Base-by-base conservation (phyloP, 1,140 invertebrate species). In the Antheraea mylitta region DNA sequence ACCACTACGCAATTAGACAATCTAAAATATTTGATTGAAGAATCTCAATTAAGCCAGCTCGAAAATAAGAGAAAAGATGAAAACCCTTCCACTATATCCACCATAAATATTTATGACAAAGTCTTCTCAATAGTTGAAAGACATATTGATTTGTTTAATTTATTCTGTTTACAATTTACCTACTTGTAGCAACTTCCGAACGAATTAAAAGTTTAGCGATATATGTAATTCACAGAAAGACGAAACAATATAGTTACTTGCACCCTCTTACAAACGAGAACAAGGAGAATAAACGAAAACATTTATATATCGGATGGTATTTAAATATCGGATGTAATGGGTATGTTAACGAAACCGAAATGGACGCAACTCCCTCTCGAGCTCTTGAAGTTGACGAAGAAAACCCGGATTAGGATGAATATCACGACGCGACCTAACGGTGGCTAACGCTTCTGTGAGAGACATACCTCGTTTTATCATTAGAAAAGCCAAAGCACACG, bases 371-470 rank as follows among this genome's bases (percentile, higher is more conserved):
- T 95, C 93, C 81, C 95, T 94, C 83, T 97, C 95, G 30, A 97
- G 91, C 65, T 94, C 93, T 45, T 95, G 95, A 58, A 98, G 87
- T 79, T 98, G 97, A 58, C 94, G 93, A 66, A 97, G 88, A 92
- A 98, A 98, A 58, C 96, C 96, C 76, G 95, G 93, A 79, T 98
- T 98, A 45, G 97, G 97, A 76, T 94, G 93, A 73, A 97, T 95
- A 71, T 95, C 94, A 22, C 97, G 94, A 66, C 93, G 93, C 72
- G 93, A 92, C 60, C 96, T 95, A 11, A 97, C 94, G 58, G 92
- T 93, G 10, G 92, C 92, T 59, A 98, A 90, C 13, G 97, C 97
- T 68, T 97, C 95, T 9, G 94, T 89, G 0, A 96, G 94, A n/a
- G 94, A 93, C 95, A 97, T 96, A 53, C 94, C 93, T 64, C 95